Evolutionary conservation across 2,797 vertebrate species (phyloP).

Genomic region (Propithecus deckenii): DNA sequence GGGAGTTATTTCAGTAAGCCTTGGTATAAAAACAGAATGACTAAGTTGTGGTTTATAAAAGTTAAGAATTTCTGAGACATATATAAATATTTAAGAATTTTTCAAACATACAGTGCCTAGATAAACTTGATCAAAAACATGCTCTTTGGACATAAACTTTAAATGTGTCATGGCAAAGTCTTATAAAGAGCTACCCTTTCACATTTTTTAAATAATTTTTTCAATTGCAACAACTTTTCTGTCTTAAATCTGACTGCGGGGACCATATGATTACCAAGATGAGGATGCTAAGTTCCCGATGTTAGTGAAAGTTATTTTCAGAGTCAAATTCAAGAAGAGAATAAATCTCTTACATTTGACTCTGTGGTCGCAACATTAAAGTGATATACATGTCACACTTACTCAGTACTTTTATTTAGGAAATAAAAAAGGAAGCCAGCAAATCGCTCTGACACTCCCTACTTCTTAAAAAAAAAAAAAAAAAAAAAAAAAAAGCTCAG

Average conservation of each 20-base stretch:
- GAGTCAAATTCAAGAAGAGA: not conserved
- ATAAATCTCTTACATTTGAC: constrained; percentile 38
- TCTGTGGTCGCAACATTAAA: constrained; percentile 3
- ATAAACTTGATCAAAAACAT: constrained; percentile 35
- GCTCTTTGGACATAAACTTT: constrained; percentile 19
- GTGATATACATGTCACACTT: not conserved
- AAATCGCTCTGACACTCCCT: not conserved
- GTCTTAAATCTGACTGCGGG: not conserved
- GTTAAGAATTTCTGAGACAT: constrained; percentile 28
- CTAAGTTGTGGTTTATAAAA: constrained; percentile 33
- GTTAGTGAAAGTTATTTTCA: constrained; percentile 30
- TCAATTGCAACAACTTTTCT: not conserved
- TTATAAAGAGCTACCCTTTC: not conserved
- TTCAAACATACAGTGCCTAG: not conserved
- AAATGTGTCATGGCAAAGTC: not conserved
- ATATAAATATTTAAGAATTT: constrained; percentile 35
- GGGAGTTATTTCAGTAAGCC: not conserved
- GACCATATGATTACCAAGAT: not conserved
- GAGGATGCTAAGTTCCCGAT: not conserved
- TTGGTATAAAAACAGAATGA: not conserved
- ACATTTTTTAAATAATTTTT: not conserved
- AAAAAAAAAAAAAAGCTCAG: not conserved
- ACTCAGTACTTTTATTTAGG: constrained; percentile 16
- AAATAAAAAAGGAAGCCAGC: constrained; percentile 4
- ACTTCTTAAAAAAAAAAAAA: not conserved